Base-by-base conservation (phyloP, 35 echinoderm and acorn worm genomes). In the Strongylocentrotus purpuratus region DNA sequence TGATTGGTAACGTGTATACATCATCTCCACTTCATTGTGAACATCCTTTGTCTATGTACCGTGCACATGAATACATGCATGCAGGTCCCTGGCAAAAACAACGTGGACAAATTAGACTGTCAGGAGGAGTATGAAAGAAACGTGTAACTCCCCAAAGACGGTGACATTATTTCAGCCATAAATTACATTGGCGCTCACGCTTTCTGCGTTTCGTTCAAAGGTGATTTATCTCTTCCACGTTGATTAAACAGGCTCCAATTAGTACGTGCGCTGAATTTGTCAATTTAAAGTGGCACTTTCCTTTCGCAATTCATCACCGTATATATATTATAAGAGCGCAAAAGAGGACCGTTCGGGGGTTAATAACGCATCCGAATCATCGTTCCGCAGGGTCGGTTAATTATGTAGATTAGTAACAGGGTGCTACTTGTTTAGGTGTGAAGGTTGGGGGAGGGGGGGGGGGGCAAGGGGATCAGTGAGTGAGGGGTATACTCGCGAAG, bases 231-330 rank as follows among this genome's bases (percentile, higher is more conserved):
- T 78, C 25, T 78, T 78, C 65, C 28, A 78, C 65, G 22, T 78
- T n/a, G 65, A 78, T 78, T 28, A 78, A 78, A 78, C 65, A 78
- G 65, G 65, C 65, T 28, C 22, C 65, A 78, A 78, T 78, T 78
- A 78, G 65, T n/a, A 7, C 65, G 65, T 78, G 65, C 65, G 65
- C 65, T 4, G 65, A 78, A 78, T 78, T 78, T 78, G 65, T 78
- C 65, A 78, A 78, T 78, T 78, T 78, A 78, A 78, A n/a, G 65
- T 78, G 65, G 65, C 65, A 78, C 65, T 78, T 78, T 78, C 65
- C 65, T 78, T 78, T 7, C 65, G 65, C 28, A 78, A 78, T 78
- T 78, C 28, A n/a, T 78, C 65, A 78, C 20, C 25, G 5, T 70
- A 28, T n/a, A n/a, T n/a, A n/a, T n/a, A n/a, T n/a, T n/a, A n/a